Evolutionary conservation across 1,140 invertebrate genomes (phyloP).

Genomic region (Hylaeus anthracinus): DNA sequence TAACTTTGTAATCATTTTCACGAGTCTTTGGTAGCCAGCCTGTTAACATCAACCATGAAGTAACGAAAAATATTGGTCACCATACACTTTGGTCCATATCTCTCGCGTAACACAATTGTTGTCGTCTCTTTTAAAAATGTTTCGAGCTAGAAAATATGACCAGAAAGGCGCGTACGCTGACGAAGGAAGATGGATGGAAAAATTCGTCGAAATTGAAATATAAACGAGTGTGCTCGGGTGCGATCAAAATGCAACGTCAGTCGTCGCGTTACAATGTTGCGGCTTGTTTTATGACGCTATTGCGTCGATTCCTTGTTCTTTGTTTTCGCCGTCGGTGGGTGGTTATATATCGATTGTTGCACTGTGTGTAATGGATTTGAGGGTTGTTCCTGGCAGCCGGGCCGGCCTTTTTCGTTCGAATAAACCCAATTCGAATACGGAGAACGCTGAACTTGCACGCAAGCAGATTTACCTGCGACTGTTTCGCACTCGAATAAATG

Average conservation of each 20-base stretch:
- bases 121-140: background rate
- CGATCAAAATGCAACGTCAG: conserved; percentile 34
- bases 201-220: conserved; percentile 25
- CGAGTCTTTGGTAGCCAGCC: too few species aligned
- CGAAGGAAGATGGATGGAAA: background rate
- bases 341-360: conserved; percentile 40
- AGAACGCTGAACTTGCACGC: background rate
- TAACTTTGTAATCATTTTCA: too few species aligned
- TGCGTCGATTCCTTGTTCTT: conserved; percentile 21
- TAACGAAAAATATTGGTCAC: too few species aligned
- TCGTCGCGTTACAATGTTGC: conserved; percentile 19
- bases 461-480: background rate
- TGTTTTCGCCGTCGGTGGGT: conserved; percentile 1
- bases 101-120: too few species aligned
- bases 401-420: conserved; percentile 15
- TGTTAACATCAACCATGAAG: too few species aligned
- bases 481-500: too few species aligned
- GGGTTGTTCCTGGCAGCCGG: conserved; percentile 14
- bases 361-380: conserved; percentile 7
- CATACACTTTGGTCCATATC: too few species aligned
- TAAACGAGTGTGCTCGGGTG: background rate
- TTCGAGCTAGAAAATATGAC: background rate
- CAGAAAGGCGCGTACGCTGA: background rate
- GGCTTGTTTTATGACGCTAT: conserved; percentile 32
- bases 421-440: conserved; percentile 27